A percentile compares a stretch with the other conserved stretches of the same genome.
These are phyloP conservation scores for Vulpes ferrilata DNA, from an alignment of 2,113 vertebrate species.

Conservation along the genomic window DNA sequence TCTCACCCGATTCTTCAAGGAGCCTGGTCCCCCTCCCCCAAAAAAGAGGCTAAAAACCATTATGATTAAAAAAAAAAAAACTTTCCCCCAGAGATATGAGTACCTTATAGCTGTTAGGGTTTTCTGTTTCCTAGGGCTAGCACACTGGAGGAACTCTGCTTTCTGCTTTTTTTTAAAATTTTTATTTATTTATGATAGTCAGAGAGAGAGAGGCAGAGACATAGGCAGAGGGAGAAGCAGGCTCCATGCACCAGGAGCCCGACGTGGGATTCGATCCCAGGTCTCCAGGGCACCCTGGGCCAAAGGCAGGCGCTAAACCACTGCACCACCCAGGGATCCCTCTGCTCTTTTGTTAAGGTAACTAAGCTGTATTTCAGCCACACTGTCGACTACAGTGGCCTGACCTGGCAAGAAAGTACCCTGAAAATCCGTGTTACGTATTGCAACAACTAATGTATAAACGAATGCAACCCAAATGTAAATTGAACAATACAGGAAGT, in stretches of 20 bases:
- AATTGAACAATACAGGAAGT: conserved; percentile 7
- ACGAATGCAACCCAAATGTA: neutral
- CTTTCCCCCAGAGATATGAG: neutral
- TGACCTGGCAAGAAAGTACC: neutral
- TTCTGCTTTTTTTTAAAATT: neutral
- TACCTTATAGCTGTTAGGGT: neutral
- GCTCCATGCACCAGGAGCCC: too few species aligned
- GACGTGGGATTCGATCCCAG: too few species aligned
- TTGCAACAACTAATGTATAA: neutral
- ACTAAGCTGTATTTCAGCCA: neutral
- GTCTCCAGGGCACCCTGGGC: too few species aligned
- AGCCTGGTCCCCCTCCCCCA: neutral
- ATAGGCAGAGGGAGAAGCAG: too few species aligned
- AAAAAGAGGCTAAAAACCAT: neutral
- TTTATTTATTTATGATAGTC: too few species aligned
- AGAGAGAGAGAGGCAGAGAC: too few species aligned
- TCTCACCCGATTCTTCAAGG: conserved; percentile 36
- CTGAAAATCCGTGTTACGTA: neutral
- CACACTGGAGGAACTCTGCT: neutral
- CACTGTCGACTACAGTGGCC: neutral
- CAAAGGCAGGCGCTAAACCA: too few species aligned
- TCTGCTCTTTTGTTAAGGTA: neutral
- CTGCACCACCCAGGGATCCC: too few species aligned
- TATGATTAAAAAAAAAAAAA: neutral
- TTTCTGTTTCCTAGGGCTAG: neutral